A percentile compares a stretch with the other conserved stretches of the same genome.
Evolutionary conservation across 2,888 invertebrate species (phyloP).

Genomic region (Campopleginae sp.): DNA sequence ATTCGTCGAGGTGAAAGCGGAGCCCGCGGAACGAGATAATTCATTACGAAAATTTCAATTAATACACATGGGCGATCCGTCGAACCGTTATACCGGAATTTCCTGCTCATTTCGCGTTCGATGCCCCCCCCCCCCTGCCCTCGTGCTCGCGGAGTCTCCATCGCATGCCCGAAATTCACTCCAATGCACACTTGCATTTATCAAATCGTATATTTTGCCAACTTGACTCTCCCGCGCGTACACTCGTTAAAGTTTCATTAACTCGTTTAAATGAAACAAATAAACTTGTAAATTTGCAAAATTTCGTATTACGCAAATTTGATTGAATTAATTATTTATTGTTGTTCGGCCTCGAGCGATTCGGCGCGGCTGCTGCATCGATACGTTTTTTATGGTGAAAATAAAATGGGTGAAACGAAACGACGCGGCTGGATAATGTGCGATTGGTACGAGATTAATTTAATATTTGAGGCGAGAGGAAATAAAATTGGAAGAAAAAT

Average conservation of each 20-base stretch:
- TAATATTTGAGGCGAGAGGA: background rate
- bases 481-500: background rate
- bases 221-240: conserved; percentile 14
- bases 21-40: conserved; percentile 49
- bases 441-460: background rate
- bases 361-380: background rate
- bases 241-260: conserved; percentile 40
- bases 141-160: too few species aligned
- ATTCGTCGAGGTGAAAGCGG: conserved; percentile 48
- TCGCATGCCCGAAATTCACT: conserved; percentile 28
- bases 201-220: conserved; percentile 43
- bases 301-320: background rate
- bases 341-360: background rate
- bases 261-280: conserved; percentile 10
- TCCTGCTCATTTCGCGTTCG: conserved; percentile 52
- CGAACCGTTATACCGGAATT: conserved; percentile 56
- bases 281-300: background rate
- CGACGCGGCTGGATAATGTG: background rate
- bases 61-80: conserved; percentile 62
- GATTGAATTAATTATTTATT: background rate
- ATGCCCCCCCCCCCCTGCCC: background rate
- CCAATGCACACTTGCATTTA: conserved; percentile 57
- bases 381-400: background rate
- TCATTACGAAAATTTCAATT: conserved; percentile 68
- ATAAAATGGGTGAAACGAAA: background rate